These are phyloP conservation scores for Melanotaenia boesemani DNA, from an alignment of 2,797 vertebrate genomes.

Conservation along the genomic window DNA sequence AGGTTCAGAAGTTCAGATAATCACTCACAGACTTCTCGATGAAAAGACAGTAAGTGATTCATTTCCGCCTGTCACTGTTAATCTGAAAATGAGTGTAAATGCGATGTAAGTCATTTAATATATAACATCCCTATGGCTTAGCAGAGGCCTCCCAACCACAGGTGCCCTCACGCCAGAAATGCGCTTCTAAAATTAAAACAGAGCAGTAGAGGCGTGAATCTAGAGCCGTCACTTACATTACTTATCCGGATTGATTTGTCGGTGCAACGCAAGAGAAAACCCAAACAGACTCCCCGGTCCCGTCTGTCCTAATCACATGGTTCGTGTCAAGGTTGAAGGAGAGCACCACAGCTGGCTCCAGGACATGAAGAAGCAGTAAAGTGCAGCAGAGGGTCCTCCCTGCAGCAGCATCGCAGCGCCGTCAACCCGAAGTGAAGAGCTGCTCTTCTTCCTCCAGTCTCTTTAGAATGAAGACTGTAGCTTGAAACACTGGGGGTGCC, in stretches of 20 bases:
- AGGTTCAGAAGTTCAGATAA: neutral
- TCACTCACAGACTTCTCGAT: neutral
- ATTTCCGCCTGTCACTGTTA: too few relatives aligned
- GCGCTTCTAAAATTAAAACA: neutral
- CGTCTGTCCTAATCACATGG: slow-evolving; percentile 87
- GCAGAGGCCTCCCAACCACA: slow-evolving; percentile 1
- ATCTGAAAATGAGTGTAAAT: neutral
- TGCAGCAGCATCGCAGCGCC: slow-evolving; percentile 64
- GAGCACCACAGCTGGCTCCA: slow-evolving; percentile 48
- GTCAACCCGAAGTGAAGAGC: slow-evolving; percentile 16
- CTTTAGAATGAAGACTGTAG: slow-evolving; percentile 19
- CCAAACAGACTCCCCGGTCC: slow-evolving; percentile 92
- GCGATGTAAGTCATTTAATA: neutral
- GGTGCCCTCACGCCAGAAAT: slow-evolving; percentile 16
- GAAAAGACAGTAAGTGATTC: too few relatives aligned
- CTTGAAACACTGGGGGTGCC: neutral
- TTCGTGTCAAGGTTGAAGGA: slow-evolving; percentile 91
- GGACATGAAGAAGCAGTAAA: slow-evolving; percentile 40
- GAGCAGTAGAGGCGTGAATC: neutral
- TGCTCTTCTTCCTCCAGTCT: slow-evolving; percentile 29
- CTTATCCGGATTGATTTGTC: slow-evolving; percentile 90
- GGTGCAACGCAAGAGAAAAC: slow-evolving; percentile 93
- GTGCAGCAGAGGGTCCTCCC: slow-evolving; percentile 20
- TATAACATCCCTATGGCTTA: neutral
- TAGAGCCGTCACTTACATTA: slow-evolving; percentile 87